Base-by-base conservation (phyloP, 1,140 invertebrate species). In the Drosophila sproati region DNA sequence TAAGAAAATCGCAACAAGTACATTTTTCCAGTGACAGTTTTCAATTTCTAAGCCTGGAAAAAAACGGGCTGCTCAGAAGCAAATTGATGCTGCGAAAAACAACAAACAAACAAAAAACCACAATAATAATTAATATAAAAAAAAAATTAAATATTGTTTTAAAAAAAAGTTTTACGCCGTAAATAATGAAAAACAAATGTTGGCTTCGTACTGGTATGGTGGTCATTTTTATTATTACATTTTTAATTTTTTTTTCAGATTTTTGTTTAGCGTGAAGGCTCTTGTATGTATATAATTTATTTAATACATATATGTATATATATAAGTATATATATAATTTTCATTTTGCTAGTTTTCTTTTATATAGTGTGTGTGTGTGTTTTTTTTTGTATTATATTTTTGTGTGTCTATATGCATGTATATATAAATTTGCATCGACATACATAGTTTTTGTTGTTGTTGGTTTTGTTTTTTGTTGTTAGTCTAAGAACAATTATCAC, bases 401-500 rank as follows among this genome's bases (percentile, higher is more conserved):
- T 28, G 12, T 39, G 56, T 56, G 39, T 31, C 31, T 45, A 20
- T 20, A 20, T 20, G 20, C 1, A 20, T 68, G 47, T 60, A 51
- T 71, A 56, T 56, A 75, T 75, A 75, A 71, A 75, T 71, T 71
- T 71, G 20, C 54, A 71, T 63, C 68, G 71, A 71, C 54, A 75
- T 71, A 71, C 45, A 71, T 54, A 54, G 56, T 35, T 73, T 60
- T 12, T 37, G 10, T 34, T 61, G 6, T 67, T 71, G 29, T 57
- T 54, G 74, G 74, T 73, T 60, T 64, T 77, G 48, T 69, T 52
- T 67, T 66, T 12, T 47, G 48, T 43, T 34, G 2, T 43, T 83
- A 89, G 83, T 85, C 71, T 73, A 89, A 88, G 83, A 88, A 88
- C 83, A 88, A 89, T 88, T 88, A 88, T 88, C 85, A 88, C 85